Base-by-base conservation (phyloP, 2,113 vertebrate genomes). In the Podarcis muralis region DNA sequence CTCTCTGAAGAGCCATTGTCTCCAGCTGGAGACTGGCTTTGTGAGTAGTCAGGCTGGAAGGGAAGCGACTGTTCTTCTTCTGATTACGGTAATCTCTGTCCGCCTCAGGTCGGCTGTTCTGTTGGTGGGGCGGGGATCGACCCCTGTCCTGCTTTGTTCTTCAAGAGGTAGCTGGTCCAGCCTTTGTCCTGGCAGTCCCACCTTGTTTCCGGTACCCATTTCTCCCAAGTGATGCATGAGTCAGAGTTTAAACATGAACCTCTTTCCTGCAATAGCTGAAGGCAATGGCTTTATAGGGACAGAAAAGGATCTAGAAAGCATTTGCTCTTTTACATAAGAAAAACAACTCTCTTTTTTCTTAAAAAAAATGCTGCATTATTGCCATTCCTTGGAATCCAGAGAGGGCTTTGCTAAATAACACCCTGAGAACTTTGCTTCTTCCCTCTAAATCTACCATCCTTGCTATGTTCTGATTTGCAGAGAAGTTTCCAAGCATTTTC, bases 171-270 rank as follows among this genome's bases (percentile, higher is more conserved):
- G 25, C 18, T 27, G 13, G 25, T 27, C 4, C 11, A 30, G 35
- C 8, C 37, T 77, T 81, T 1, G 35, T 30, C 16, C 3, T 37
- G 23, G 6, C 0, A 16, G 43, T 20, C 62, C 53, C 3, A 68
- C 74, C 90, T 79, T 77, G n/a, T 83, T 92, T 89, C 86, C 68
- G 80, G 80, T 81, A 81, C 35, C 4, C 72, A 23, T 83, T n/a
- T 68, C 91, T 91, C 86, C 76, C 66, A 81, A n/a, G 78, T 89
- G 71, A 77, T 59, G 71, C 72, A 32, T 88, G 90, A 89, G 88
- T 92, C 92, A 91, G 91, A 85, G 43, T 66, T 53, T 53, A 66
- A 76, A 68, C 30, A 66, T 5, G 79, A 40, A 25, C 5, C 37
- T 12, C 40, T 40, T 8, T 20, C 65, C 15, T 3, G n/a, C 2